Evolutionary conservation across 2,113 vertebrate species (phyloP).

Genomic region (Copsychus sechellarum): DNA sequence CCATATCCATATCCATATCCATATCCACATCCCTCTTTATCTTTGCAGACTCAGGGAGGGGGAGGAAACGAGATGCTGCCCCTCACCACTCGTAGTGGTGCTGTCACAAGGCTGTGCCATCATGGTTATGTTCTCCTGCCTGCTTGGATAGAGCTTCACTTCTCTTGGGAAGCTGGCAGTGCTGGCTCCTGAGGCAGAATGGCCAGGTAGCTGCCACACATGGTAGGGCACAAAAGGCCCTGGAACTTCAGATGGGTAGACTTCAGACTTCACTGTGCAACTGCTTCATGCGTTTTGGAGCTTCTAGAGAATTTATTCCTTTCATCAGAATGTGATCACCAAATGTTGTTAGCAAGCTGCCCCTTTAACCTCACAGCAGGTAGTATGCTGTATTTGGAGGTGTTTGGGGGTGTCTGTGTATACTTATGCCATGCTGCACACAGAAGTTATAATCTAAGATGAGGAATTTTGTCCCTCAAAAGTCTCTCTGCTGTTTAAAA

Average conservation of each 20-base stretch:
- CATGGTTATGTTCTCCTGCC: neutral
- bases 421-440: neutral
- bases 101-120: neutral
- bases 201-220: neutral
- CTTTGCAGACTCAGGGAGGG: neutral
- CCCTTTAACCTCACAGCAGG: neutral
- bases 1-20: neutral
- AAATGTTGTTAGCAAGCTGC: neutral
- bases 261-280: neutral
- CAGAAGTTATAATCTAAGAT: neutral
- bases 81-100: accelerated
- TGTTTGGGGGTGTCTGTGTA: neutral
- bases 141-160: neutral
- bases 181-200: neutral
- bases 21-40: neutral
- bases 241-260: neutral
- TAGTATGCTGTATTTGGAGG: neutral
- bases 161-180: neutral
- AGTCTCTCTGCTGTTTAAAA: neutral
- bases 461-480: neutral
- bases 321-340: neutral
- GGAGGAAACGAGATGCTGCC: neutral
- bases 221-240: neutral
- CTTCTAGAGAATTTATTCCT: neutral
- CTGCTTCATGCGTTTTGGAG: neutral